Conservation (phyloP, 2,888 invertebrate genomes). For the Pachycephus smyrnensis region DNA sequence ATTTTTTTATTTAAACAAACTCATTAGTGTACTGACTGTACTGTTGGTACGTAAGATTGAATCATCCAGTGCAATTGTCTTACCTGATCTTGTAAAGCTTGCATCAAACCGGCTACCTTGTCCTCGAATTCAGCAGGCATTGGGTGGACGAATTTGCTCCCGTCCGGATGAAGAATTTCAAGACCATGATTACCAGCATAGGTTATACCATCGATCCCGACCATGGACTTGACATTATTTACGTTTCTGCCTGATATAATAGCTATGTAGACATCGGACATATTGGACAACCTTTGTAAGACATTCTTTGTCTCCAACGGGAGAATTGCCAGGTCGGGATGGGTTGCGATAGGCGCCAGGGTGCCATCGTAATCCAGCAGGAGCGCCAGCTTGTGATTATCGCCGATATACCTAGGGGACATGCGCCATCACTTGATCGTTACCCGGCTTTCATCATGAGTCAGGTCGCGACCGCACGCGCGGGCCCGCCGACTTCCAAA, state of each 20-base stretch:
- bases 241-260: constrained; percentile 89
- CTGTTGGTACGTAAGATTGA: neutral
- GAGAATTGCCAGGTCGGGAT: constrained; percentile 88
- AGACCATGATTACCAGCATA: constrained; percentile 92
- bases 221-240: constrained; percentile 90
- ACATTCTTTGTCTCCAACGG: constrained; percentile 88
- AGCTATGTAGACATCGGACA: constrained; percentile 88
- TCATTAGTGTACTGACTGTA: neutral
- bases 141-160: constrained; percentile 90
- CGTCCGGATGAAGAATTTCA: constrained; percentile 90
- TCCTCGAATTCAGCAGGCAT: constrained; percentile 88
- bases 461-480: constrained; percentile 57
- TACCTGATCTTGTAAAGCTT: constrained; percentile 84
- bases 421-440: constrained; percentile 61
- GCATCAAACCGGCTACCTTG: constrained; percentile 82
- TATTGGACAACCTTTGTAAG: constrained; percentile 83
- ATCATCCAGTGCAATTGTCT: constrained; percentile 18
- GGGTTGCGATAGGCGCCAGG: constrained; percentile 88
- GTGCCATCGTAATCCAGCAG: constrained; percentile 91
- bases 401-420: constrained; percentile 81
- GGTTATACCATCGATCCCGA: constrained; percentile 90
- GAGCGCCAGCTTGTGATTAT: constrained; percentile 85
- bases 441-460: constrained; percentile 62
- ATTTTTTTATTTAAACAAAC: neutral
- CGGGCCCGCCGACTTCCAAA: constrained; percentile 53